Evolutionary conservation across 2,888 invertebrate genomes (phyloP).

Genomic region (Morpho deidamia): DNA sequence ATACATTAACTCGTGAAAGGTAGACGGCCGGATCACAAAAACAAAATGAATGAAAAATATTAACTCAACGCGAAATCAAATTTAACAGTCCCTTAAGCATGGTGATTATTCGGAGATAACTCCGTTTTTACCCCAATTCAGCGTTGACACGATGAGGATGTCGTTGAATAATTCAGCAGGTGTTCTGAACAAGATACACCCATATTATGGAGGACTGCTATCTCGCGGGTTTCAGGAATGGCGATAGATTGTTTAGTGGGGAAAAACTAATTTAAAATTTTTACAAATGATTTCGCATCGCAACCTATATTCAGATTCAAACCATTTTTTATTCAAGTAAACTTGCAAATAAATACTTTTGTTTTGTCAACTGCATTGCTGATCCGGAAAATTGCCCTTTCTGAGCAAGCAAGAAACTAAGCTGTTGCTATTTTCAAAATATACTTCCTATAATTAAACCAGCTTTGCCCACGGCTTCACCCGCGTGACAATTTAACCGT

Average conservation of each 20-base stretch:
- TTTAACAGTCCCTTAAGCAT: conserved; percentile 21
- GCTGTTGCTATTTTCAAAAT: too few species aligned
- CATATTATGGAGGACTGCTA: not conserved
- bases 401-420: too few species aligned
- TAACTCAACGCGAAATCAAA: conserved; percentile 20
- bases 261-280: too few species aligned
- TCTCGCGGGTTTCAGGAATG: conserved; percentile 9
- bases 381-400: too few species aligned
- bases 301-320: too few species aligned
- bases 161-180: conserved; percentile 20
- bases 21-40: not conserved
- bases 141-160: conserved; percentile 20
- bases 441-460: too few species aligned
- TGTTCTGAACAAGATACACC: not conserved
- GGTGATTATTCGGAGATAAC: conserved; percentile 6
- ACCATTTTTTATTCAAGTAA: too few species aligned
- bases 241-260: conserved; percentile 3
- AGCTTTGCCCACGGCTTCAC: too few species aligned
- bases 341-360: too few species aligned
- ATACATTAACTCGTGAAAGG: not conserved
- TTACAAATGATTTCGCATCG: too few species aligned
- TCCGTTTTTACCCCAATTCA: conserved; percentile 25
- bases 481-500: too few species aligned
- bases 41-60: conserved; percentile 18
- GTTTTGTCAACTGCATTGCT: too few species aligned